Evolutionary conservation across 2,888 invertebrate species (phyloP).

Genomic region (Ariolimax columbianus): DNA sequence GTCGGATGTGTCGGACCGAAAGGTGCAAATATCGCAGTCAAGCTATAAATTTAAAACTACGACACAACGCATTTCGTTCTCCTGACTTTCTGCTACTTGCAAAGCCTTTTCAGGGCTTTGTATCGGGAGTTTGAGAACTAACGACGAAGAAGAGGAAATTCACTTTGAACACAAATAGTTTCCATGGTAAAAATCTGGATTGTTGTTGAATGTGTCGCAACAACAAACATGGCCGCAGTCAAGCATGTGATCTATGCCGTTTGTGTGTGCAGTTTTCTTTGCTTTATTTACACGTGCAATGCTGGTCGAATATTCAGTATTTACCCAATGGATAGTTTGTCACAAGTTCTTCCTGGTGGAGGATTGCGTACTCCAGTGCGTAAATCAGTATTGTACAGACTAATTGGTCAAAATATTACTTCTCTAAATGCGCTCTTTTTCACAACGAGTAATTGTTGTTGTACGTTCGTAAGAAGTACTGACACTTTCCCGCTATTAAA

Average conservation of each 20-base stretch:
- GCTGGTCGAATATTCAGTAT: background rate
- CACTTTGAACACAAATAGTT: too few species aligned
- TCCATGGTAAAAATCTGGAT: conserved; percentile 2
- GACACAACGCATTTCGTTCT: too few species aligned
- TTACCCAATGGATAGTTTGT: background rate
- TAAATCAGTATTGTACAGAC: background rate
- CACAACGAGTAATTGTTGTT: background rate
- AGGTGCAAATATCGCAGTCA: too few species aligned
- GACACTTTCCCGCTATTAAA: background rate
- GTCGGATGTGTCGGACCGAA: too few species aligned
- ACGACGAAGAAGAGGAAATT: too few species aligned
- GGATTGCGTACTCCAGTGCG: background rate
- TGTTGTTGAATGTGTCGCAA: background rate
- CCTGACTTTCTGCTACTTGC: too few species aligned
- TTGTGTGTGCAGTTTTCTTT: background rate
- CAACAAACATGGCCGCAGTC: background rate
- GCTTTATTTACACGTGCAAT: background rate
- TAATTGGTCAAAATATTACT: background rate
- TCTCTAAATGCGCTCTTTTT: background rate
- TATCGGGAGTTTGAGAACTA: too few species aligned
- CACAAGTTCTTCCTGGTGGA: background rate
- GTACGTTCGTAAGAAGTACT: background rate
- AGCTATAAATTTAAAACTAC: too few species aligned
- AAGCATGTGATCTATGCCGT: background rate
- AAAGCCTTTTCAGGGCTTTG: too few species aligned